A percentile compares a stretch with the other conserved stretches of the same genome.
Evolutionary conservation across 2,113 vertebrate species (phyloP).

Genomic region (Hippoglossus stenolepis): DNA sequence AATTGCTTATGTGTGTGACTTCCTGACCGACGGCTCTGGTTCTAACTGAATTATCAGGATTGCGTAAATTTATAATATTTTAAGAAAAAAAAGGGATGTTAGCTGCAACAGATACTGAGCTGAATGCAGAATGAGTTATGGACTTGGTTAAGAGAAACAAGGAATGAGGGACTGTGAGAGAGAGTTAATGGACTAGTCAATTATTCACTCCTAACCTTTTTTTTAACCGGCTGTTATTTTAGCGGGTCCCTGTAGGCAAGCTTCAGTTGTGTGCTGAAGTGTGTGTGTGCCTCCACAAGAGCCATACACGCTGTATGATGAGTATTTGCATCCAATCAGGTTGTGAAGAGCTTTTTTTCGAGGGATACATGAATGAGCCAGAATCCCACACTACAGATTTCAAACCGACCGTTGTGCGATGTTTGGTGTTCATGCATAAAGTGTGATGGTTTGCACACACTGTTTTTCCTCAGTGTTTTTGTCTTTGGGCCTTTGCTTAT

Average conservation of each 20-base stretch:
- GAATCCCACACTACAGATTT: neutral
- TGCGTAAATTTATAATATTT: neutral
- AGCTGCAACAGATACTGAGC: neutral
- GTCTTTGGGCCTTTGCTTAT: neutral
- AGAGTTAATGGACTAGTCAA: constrained; percentile 43
- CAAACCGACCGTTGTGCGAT: neutral
- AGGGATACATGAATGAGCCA: neutral
- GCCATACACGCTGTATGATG: constrained; percentile 1
- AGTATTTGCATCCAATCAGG: neutral
- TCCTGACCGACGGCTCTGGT: neutral
- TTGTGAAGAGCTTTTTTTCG: neutral
- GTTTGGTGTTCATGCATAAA: neutral
- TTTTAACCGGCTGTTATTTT: constrained; percentile 5
- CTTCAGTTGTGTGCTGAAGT: constrained; percentile 17
- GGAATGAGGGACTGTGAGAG: constrained; percentile 1
- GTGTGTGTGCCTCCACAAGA: constrained; percentile 22
- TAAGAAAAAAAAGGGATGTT: neutral
- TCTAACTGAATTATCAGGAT: neutral
- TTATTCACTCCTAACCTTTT: constrained; percentile 42
- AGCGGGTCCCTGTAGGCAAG: neutral
- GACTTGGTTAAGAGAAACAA: neutral
- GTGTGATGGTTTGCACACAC: neutral
- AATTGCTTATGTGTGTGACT: neutral
- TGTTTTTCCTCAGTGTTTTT: constrained; percentile 3
- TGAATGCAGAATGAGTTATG: neutral